A percentile compares a stretch with the other conserved stretches of the same genome.
Conservation (phyloP, 2,888 invertebrate species). For the Dicranocentrus wangi region DNA sequence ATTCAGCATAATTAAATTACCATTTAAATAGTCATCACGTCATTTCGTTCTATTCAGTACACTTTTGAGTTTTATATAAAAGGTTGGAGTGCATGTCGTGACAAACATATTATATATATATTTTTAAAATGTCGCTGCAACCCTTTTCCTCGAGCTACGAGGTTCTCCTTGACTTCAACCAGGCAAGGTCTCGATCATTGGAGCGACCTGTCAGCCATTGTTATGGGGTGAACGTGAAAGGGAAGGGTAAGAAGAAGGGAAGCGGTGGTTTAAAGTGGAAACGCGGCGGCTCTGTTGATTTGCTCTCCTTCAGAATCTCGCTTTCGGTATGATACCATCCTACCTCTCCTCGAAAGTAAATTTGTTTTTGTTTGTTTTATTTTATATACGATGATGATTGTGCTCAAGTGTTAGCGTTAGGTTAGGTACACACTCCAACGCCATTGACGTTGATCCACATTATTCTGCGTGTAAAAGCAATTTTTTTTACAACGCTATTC, state of each 20-base stretch:
- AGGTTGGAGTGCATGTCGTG: background rate
- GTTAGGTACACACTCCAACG: no score
- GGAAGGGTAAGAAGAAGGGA: background rate
- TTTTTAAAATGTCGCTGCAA: slow-evolving; percentile 49
- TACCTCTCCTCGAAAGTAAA: slow-evolving; percentile 4
- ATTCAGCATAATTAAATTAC: slow-evolving; percentile 20
- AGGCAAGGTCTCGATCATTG: slow-evolving; percentile 53
- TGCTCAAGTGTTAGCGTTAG: no score
- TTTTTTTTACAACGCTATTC: no score
- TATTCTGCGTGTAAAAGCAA: no score
- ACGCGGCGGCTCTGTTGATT: slow-evolving; percentile 53
- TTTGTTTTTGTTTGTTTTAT: slow-evolving; percentile 1
- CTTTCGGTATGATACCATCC: slow-evolving; percentile 41
- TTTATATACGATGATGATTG: no score
- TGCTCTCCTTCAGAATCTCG: slow-evolving; percentile 52
- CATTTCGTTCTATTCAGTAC: no score
- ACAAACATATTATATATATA: background rate
- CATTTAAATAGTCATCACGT: background rate
- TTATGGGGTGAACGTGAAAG: slow-evolving; percentile 21
- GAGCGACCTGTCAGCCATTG: slow-evolving; percentile 57
- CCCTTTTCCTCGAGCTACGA: slow-evolving; percentile 50
- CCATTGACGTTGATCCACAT: no score
- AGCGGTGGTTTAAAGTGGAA: background rate
- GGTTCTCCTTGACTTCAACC: slow-evolving; percentile 29
- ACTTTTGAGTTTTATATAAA: background rate